Percentiles rank a stretch among this genome's conserved stretches.
phyloP scores from a whole-genome alignment of 2,797 vertebrate species.

The Spinus olivaceus region DNA sequence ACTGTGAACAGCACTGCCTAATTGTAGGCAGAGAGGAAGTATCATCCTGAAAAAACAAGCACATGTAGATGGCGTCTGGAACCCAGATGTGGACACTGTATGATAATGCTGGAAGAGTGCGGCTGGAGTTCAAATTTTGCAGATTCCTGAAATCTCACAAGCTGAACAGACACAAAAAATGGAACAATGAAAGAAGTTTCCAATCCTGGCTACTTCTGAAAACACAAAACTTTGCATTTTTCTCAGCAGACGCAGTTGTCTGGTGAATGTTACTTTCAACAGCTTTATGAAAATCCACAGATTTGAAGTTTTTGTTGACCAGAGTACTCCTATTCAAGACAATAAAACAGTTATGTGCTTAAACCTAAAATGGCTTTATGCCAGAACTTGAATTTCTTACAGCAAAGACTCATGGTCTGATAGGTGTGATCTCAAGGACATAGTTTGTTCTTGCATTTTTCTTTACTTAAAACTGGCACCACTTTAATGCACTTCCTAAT shows the following conservation, averaged over 20 bases:
- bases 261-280: neutral
- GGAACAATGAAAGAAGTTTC: neutral
- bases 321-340: neutral
- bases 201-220: neutral
- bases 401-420: neutral
- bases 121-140: constrained; percentile 34
- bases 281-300: neutral
- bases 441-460: neutral
- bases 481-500: neutral
- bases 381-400: neutral
- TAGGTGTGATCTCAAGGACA: neutral
- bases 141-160: constrained; percentile 27
- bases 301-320: neutral
- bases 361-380: neutral
- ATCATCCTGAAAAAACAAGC: constrained; percentile 7
- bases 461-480: neutral
- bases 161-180: neutral
- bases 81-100: constrained; percentile 63
- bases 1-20: neutral
- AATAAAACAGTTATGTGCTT: neutral
- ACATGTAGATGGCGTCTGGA: constrained; percentile 34
- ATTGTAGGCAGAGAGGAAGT: neutral
- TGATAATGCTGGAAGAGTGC: neutral
- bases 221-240: neutral
- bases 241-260: neutral